Evolutionary conservation across 2,113 vertebrate genomes (phyloP), one percentile per base, ranked within the genome.

Genomic region (Callaeas wilsoni): DNA sequence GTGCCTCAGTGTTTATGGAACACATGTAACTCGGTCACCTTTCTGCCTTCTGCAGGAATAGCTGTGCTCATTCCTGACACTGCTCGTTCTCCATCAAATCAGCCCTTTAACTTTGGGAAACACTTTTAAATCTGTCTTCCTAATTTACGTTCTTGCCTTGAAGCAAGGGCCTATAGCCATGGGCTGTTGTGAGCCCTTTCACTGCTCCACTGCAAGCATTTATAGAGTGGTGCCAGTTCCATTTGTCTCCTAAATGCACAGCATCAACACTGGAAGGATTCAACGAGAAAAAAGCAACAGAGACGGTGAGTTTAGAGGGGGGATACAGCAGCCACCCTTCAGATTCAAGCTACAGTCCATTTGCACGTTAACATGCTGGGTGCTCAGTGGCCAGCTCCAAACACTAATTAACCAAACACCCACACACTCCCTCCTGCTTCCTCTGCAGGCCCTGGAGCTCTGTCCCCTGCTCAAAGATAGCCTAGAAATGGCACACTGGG

Each of bases 21-120:
- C 0, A 0, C 25, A 4, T 4, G 20, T 16, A 52, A 26, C 11
- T 15, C 1, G 0, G 7, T 46, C 68, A 30, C 67, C 56, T 73
- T n/a, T 39, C 35, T 56, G 35, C 46, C 70, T 53, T 42, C 84
- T 47, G 13, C 67, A 63, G 47, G 13, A 20, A 1, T 3, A 3
- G 0, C 3, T 46, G 14, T 17, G 4, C 22, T 47, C 27, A 4
- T 39, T 41, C 84, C 63, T 83, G n/a, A 35, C 35, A 5, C 22
- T 4, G 26, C 22, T 33, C 53, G 37, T 6, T 20, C 35, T 6
- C 49, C 33, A 41, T 16, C 80, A 67, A 44, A 37, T 20, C 21
- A 30, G 57, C 44, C 47, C 35, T 26, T 84, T 25, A 59, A 41
- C 21, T 44, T 32, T 5, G n/a, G 23, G 37, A 78, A 77, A 39